phyloP scores from a whole-genome alignment of 1,140 invertebrate genomes.

The Coptotermes formosanus region DNA sequence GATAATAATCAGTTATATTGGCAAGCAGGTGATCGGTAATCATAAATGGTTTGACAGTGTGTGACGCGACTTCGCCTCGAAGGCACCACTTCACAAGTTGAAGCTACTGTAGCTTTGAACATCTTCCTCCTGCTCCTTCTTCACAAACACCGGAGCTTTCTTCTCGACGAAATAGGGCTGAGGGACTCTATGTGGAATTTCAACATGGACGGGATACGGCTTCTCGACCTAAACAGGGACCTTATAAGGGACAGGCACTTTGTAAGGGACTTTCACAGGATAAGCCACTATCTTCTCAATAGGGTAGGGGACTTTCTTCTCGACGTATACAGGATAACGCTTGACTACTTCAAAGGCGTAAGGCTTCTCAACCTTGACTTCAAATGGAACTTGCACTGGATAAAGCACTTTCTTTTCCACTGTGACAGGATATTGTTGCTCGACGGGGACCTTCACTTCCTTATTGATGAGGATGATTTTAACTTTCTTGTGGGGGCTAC shows the following conservation, averaged over 20 bases:
- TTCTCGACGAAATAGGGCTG: background rate
- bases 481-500: slow-evolving; percentile 1
- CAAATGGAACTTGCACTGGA: background rate
- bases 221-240: background rate
- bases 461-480: background rate
- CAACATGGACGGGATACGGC: background rate
- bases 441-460: background rate
- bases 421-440: background rate
- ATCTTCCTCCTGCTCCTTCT: background rate
- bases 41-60: no score
- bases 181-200: background rate
- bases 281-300: background rate
- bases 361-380: slow-evolving; percentile 1
- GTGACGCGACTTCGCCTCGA: no score
- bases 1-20: no score
- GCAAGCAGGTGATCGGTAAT: no score
- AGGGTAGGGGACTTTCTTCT: background rate
- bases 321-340: background rate
- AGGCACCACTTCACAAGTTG: background rate
- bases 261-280: background rate
- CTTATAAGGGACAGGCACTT: background rate
- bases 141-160: background rate
- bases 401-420: background rate
- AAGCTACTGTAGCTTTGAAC: background rate
- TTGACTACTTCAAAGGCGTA: background rate